These are phyloP conservation scores for Connochaetes taurinus DNA, from an alignment of 2,113 vertebrate genomes.

Conservation along the genomic window DNA sequence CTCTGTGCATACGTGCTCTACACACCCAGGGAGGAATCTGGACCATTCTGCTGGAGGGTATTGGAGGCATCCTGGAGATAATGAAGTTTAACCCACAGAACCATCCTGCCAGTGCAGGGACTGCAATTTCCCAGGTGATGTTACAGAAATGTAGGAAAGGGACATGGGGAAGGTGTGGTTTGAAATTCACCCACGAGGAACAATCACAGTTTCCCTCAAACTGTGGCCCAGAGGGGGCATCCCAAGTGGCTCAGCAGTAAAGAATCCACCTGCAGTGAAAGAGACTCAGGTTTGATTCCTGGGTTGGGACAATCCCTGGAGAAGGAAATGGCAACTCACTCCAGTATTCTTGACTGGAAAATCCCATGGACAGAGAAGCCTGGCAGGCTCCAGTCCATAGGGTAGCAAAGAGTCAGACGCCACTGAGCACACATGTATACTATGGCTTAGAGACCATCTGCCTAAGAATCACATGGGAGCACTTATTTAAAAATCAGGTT, in stretches of 20 bases:
- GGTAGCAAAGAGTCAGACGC: neutral
- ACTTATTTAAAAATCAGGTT: neutral
- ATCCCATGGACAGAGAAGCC: neutral
- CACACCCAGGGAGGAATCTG: neutral
- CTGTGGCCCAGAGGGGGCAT: neutral
- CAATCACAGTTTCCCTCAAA: neutral
- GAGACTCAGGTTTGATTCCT: neutral
- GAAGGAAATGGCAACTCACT: neutral
- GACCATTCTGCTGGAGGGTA: neutral
- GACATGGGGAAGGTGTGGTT: neutral
- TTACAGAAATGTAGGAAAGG: neutral
- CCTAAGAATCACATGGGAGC: neutral
- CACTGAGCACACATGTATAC: neutral
- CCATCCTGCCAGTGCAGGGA: accelerated
- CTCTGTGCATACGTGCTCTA: neutral
- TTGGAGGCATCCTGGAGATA: neutral
- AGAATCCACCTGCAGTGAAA: neutral
- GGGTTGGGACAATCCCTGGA: neutral
- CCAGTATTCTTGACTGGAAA: neutral
- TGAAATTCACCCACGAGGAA: neutral
- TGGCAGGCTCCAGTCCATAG: neutral
- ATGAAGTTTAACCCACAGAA: neutral
- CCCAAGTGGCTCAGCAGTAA: neutral
- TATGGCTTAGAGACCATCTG: neutral
- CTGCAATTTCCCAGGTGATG: neutral